Evolutionary conservation across 2,113 vertebrate genomes (phyloP), one percentile per base, ranked within the genome.

Genomic region (Phalacrocorax aristotelis): DNA sequence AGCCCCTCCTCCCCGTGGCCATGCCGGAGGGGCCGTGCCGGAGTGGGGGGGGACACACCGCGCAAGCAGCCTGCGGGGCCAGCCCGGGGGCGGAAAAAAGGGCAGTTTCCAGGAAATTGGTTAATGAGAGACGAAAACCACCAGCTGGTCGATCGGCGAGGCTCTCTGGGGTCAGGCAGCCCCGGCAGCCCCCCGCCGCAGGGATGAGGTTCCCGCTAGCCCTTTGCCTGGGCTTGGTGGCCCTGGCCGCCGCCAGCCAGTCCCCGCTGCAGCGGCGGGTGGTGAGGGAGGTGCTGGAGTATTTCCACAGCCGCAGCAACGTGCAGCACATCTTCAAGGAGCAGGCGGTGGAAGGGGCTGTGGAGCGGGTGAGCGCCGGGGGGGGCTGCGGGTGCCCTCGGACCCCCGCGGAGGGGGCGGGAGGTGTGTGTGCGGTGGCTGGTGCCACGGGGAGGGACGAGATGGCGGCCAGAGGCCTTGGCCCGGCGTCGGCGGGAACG

Each of bases 301-400:
- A 74, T 15, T 95, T 96, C 93, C 94, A 97, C 54, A 38, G 89
- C 32, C 75, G 83, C 49, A 76, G 32, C 80, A n/a, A 20, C 3
- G 76, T 95, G 26, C 83, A 80, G 42, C 42, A 42, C 42, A 42
- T 87, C 21, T 96, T 94, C 91, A 92, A 40, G 80, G 93, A 95
- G 34, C 71, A 91, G 52, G 52, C 82, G 1, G 54, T 95, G 62
- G 62, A 83, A 2, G 86, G 81, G 22, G 54, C 22, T 13, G 18
- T 58, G 10, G 94, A 95, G 65, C 14, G 46, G 66, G 96, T 90
- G 61, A 68, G 94, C 1, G 19, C 11, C 23, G 66, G 13, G 66
- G 13, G 69, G 36, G 64, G 42, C 42, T 8, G 13, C 7, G 32
- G 23, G 42, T 5, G 38, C 15, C 42, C 32, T 18, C 6, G 11